phyloP scores from a whole-genome alignment of 2,113 vertebrate genomes.

The Alouatta palliata region DNA sequence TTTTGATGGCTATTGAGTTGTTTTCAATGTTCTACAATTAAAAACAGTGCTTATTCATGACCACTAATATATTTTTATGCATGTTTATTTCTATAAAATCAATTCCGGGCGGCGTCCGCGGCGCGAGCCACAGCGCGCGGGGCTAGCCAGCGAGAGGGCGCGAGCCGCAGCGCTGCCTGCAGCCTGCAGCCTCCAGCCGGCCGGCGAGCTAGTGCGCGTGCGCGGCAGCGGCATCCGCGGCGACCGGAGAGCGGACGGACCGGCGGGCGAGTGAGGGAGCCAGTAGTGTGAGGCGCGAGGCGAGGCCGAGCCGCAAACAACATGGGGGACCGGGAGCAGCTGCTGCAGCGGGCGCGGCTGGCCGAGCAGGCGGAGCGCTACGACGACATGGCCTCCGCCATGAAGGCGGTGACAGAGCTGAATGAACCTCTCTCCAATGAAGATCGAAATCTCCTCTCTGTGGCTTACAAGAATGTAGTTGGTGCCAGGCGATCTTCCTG shows the following conservation, averaged over 20 bases:
- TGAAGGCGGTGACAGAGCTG: conserved; percentile 88
- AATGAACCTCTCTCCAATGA: no score
- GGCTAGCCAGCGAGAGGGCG: conserved; percentile 57
- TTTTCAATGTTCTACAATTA: background rate
- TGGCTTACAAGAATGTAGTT: no score
- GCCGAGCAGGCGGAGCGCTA: conserved; percentile 88
- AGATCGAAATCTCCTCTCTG: no score
- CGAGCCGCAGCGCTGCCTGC: conserved; percentile 3
- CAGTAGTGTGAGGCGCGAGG: conserved; percentile 3
- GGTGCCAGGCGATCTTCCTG: no score
- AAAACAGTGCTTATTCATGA: background rate
- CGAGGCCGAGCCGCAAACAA: conserved; percentile 67
- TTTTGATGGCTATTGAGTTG: background rate
- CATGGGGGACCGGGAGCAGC: conserved; percentile 89
- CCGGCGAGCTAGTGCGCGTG: conserved; percentile 71
- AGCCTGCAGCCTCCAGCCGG: conserved; percentile 37
- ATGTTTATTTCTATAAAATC: background rate
- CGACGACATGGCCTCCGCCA: conserved; percentile 88
- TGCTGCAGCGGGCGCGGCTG: conserved; percentile 89
- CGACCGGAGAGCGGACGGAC: background rate
- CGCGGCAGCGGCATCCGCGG: conserved; percentile 67
- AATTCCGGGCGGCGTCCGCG: conserved; percentile 5
- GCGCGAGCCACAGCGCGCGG: conserved; percentile 48
- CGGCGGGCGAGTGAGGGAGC: background rate
- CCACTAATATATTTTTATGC: background rate